phyloP scores from a whole-genome alignment of 1,140 invertebrate genomes.

The Dryas iulia region DNA sequence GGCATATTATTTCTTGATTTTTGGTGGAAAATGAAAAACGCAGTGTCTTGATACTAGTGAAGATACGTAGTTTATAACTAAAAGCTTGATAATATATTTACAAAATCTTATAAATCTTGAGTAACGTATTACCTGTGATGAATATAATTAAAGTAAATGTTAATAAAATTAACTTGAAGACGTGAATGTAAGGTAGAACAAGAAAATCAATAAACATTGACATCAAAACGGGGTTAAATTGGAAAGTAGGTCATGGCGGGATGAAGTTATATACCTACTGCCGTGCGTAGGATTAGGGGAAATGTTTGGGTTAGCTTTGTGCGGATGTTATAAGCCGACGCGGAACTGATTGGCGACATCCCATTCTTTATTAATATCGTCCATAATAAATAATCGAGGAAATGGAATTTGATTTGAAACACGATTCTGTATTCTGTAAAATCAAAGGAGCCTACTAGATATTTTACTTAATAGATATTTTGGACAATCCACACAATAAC shows the following conservation, averaged over 20 bases:
- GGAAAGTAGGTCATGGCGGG: conserved; percentile 40
- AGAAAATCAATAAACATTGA: conserved; percentile 42
- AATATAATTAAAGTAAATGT: background rate
- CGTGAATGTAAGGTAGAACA: conserved; percentile 4
- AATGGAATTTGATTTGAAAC: background rate
- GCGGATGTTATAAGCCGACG: conserved; percentile 11
- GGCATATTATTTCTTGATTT: no score
- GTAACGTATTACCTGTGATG: no score
- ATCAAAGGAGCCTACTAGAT: no score
- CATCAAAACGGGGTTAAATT: conserved; percentile 28
- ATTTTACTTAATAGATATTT: no score
- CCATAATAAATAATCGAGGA: background rate
- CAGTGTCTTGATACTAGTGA: no score
- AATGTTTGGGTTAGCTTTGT: conserved; percentile 28
- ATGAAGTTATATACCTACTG: conserved; percentile 23
- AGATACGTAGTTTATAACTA: no score
- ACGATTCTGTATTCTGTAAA: no score
- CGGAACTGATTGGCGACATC: conserved; percentile 6
- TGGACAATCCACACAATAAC: no score
- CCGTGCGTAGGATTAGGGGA: conserved; percentile 28
- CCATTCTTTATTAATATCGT: background rate
- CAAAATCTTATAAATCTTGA: no score
- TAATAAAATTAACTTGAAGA: background rate
- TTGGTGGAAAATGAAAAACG: no score
- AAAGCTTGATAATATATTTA: no score